Evolutionary conservation across 2,113 vertebrate species (phyloP).

Genomic region (Cyphomyrus plagiostoma): DNA sequence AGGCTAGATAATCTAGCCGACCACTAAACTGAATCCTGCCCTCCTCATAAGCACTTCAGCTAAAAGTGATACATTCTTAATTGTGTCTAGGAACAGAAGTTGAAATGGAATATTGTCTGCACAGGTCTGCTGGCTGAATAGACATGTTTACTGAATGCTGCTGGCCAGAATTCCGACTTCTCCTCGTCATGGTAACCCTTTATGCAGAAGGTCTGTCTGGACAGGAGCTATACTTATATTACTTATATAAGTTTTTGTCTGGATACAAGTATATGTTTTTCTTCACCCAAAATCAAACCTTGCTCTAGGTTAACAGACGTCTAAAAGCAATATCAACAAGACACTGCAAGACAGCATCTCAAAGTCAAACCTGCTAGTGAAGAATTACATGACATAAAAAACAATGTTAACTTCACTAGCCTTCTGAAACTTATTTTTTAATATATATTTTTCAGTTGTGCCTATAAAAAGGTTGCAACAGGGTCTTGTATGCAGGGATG

Average conservation of each 20-base stretch:
- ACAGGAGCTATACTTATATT: not conserved
- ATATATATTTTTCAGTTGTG: not conserved
- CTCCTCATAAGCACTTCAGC: constrained; percentile 1
- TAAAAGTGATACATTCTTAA: not conserved
- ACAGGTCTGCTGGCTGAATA: not conserved
- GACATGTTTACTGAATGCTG: not conserved
- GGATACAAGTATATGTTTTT: not conserved
- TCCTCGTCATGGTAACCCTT: not conserved
- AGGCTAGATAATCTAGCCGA: not conserved
- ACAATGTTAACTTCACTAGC: not conserved
- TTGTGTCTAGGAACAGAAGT: not conserved
- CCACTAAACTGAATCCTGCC: not conserved
- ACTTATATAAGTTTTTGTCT: not conserved
- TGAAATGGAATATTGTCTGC: not conserved
- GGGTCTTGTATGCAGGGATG: not conserved
- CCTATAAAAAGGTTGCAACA: not conserved
- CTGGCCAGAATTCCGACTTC: not conserved
- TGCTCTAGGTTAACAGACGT: not conserved
- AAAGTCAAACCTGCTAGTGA: not conserved
- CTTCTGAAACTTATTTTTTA: not conserved
- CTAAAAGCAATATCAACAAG: not conserved
- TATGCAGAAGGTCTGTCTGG: not conserved
- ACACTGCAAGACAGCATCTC: not conserved
- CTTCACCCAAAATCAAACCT: not conserved
- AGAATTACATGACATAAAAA: not conserved